These are phyloP conservation scores for Drosophila phalerata DNA, from an alignment of 2,888 invertebrate species.

Conservation along the genomic window DNA sequence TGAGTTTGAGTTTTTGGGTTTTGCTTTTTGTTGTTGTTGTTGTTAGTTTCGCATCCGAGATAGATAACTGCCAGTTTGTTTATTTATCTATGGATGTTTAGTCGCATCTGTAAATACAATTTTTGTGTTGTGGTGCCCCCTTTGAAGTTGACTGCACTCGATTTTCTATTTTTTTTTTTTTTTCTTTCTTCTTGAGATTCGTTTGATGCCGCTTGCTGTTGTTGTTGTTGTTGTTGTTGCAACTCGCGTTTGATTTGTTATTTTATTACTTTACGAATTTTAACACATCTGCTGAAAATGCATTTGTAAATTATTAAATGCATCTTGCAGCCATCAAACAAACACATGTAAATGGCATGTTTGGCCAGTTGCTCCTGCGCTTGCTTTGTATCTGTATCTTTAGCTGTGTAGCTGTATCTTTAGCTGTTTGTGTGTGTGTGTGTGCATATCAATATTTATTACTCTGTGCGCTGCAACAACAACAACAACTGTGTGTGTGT, in stretches of 20 bases:
- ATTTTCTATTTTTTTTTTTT: constrained; percentile 10
- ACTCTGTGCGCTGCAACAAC: constrained; percentile 44
- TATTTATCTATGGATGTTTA: constrained; percentile 65
- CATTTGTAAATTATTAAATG: constrained; percentile 80
- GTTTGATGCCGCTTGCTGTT: constrained; percentile 49
- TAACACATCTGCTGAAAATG: constrained; percentile 84
- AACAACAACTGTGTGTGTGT: constrained; percentile 19
- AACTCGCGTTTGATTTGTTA: constrained; percentile 76
- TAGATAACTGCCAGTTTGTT: constrained; percentile 43
- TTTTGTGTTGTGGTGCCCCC: constrained; percentile 33
- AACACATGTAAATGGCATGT: constrained; percentile 77
- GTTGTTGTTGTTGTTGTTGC: constrained; percentile 25
- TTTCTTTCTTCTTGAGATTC: constrained; percentile 28
- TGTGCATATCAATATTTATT: constrained; percentile 78
- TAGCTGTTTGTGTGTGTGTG: constrained; percentile 19
- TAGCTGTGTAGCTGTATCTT: constrained; percentile 13
- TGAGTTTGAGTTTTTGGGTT: constrained; percentile 4
- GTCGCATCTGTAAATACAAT: constrained; percentile 77
- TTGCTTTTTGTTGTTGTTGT: not conserved
- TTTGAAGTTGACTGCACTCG: constrained; percentile 57
- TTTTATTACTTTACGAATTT: constrained; percentile 85
- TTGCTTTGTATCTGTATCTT: constrained; percentile 23
- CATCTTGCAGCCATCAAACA: constrained; percentile 63
- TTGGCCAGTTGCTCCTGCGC: constrained; percentile 44
- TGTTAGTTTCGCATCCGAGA: constrained; percentile 10